Percentiles rank a stretch among this genome's conserved stretches.
These are phyloP conservation scores for Benthochromis sp. DNA, from an alignment of 2,113 vertebrate species.

Conservation along the genomic window DNA sequence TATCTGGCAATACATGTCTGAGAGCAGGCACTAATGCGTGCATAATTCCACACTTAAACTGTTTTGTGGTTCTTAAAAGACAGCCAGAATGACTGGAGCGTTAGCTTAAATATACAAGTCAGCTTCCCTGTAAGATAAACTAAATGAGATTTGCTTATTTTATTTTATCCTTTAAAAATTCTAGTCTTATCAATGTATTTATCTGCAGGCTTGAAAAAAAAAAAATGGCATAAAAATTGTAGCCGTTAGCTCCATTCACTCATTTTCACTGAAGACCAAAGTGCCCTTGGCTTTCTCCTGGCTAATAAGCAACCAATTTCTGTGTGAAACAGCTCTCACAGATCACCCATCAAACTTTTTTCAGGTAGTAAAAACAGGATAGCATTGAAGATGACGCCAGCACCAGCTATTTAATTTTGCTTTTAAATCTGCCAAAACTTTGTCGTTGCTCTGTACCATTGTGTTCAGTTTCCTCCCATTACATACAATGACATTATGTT, in stretches of 20 bases:
- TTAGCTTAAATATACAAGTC: neutral
- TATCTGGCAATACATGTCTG: neutral
- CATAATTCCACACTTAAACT: neutral
- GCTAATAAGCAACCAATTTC: neutral
- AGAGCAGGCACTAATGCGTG: neutral
- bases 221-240: neutral
- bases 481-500: neutral
- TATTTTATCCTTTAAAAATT: neutral
- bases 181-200: neutral
- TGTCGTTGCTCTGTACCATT: neutral
- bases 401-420: neutral
- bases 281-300: neutral
- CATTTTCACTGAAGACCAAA: neutral
- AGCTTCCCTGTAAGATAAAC: neutral
- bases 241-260: neutral
- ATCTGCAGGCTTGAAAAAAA: neutral
- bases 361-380: neutral
- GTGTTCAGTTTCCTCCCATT: neutral
- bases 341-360: neutral
- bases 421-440: neutral
- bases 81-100: neutral
- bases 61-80: neutral
- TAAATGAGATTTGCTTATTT: neutral
- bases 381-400: neutral
- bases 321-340: neutral